Evolutionary conservation across 1,140 invertebrate genomes (phyloP), one percentile per base, ranked within the genome.

Genomic region (Uloborus diversus): DNA sequence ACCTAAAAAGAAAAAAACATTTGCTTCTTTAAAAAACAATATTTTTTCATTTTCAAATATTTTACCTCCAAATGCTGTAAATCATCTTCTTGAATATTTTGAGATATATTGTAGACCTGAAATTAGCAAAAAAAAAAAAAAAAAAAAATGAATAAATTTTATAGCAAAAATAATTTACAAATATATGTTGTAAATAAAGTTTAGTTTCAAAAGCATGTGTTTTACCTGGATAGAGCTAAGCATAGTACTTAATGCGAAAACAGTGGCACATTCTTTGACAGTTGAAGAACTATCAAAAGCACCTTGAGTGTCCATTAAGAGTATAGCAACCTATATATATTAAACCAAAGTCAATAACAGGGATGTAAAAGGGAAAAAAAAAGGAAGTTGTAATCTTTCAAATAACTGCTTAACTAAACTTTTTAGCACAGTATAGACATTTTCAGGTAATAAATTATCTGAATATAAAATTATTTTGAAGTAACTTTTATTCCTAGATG

Each of bases 251-350:
- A 91, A 88, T 9, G 96, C 96, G 89, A 98, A 98, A 23, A 99
- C 94, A 1, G 96, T 98, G 1, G 96, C 96, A 88, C 95, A 97
- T 86, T 99, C 96, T 81, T 94, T 91, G 0, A 99, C 96, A 2
- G 97, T 99, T 37, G 94, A 96, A 86, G 97, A 92, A 85, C 94
- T 96, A 87, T 99, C 97, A 88, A 99, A 99, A 7, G 96, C 93
- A 64, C 97, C 97, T 88, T 99, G 97, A 11, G 97, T 99, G 86
- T 99, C 97, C 91, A 99, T 92, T 51, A 99, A 87, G 68, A 98
- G 89, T 17, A 98, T 92, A 57, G 93, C 96, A 33, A 96, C 91
- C 87, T 89, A 65, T 20, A 59, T 30, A 25, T 61, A 49, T 27
- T 27, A 11, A 56, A 69, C 11, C 23, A 65, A 32, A 33, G 35